Evolutionary conservation across 1,140 invertebrate genomes (phyloP), one percentile per base, ranked within the genome.

Genomic region (Nephotettix cincticeps): DNA sequence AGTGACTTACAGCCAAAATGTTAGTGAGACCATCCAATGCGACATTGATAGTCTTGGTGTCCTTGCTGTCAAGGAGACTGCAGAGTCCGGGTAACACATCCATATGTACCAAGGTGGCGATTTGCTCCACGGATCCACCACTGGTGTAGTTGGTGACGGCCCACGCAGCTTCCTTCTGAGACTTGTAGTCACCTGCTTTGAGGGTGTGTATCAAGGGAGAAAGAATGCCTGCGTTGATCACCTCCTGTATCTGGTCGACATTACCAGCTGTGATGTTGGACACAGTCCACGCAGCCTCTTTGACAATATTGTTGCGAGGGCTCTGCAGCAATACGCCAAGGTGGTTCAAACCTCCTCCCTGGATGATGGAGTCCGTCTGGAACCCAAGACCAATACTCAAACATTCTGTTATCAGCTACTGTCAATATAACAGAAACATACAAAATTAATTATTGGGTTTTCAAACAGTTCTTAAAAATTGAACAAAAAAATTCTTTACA

Each of bases 331-430:
- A 84, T 11, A 82, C 78, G 4, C 85, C 84, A 65, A 98, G 86
- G 73, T 90, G 83, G 3, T 85, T 83, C 4, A 99, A 83, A 68
- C 90, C 94, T 13, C 91, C 93, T 64, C 89, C 88, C 64, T 89
- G 83, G 23, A 99, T 87, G 6, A 99, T 95, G 13, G 89, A 83
- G 80, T 99, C 96, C 14, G 98, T 99, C 87, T 99, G 88, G 1
- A 51, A 68, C 4, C 13, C 19, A 19, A 54, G 13, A 54, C 21
- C 4, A n/a, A n/a, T n/a, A n/a, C n/a, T n/a, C n/a, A n/a, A n/a
- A n/a, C n/a, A n/a, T n/a, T n/a, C n/a, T n/a, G n/a, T n/a, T n/a
- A n/a, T n/a, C n/a, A n/a, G n/a, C n/a, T n/a, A n/a, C n/a, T n/a
- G n/a, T n/a, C n/a, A n/a, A n/a, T n/a, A n/a, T n/a, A n/a, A n/a